These are phyloP conservation scores for Serripes groenlandicus DNA, from an alignment of 2,888 invertebrate species.

Conservation along the genomic window DNA sequence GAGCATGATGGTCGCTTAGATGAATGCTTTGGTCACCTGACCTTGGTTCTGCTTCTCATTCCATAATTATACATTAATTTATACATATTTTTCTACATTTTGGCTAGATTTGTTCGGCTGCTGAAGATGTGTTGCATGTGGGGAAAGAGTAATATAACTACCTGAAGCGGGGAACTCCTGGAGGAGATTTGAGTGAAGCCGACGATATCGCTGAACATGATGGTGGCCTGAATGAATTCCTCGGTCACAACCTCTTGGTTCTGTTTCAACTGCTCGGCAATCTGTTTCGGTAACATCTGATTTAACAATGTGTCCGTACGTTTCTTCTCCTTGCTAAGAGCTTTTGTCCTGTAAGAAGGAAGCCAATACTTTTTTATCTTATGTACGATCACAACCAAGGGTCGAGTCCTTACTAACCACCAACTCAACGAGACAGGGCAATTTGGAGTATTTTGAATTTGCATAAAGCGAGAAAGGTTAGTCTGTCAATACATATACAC, in stretches of 20 bases:
- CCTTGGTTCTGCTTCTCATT: conserved; percentile 77
- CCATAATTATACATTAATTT: no score
- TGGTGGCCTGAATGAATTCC: conserved; percentile 78
- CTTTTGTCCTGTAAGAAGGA: conserved; percentile 71
- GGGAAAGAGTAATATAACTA: no score
- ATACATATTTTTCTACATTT: no score
- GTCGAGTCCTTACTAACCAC: no score
- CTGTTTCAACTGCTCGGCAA: conserved; percentile 82
- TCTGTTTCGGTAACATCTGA: conserved; percentile 84
- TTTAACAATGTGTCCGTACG: conserved; percentile 82
- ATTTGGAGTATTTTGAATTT: no score
- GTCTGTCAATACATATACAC: no score
- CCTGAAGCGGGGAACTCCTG: conserved; percentile 80
- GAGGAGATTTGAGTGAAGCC: conserved; percentile 82
- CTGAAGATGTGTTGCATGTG: no score
- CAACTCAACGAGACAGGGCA: no score
- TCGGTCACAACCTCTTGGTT: conserved; percentile 79
- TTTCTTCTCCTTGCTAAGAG: conserved; percentile 81
- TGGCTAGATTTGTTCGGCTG: no score
- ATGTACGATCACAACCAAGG: no score
- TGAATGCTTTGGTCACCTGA: conserved; percentile 79
- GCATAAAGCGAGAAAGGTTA: no score
- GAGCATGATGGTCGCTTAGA: conserved; percentile 82
- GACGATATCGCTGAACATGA: conserved; percentile 83
- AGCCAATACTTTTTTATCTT: no score